A percentile compares a stretch with the other conserved stretches of the same genome.
These are phyloP conservation scores for Norana najaformis DNA, from an alignment of 2,888 invertebrate genomes.

Conservation along the genomic window DNA sequence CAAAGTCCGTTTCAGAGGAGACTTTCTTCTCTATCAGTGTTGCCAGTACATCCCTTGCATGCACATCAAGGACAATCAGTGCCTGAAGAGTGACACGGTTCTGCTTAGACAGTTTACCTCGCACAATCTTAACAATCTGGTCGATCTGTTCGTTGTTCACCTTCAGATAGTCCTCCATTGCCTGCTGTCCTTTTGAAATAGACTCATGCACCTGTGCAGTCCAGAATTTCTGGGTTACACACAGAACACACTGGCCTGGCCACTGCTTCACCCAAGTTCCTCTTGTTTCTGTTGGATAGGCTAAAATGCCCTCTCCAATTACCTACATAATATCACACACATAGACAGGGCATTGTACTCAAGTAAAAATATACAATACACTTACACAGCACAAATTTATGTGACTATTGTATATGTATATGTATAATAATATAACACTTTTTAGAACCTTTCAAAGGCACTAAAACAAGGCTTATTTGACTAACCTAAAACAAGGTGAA, in stretches of 20 bases:
- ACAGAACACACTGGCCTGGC: constrained; percentile 65
- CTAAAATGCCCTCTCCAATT: constrained; percentile 72
- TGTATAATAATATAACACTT: too few species aligned
- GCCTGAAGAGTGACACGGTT: constrained; percentile 63
- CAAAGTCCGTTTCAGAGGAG: constrained; percentile 62
- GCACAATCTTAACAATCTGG: constrained; percentile 75
- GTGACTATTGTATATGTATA: too few species aligned
- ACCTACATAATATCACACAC: constrained; percentile 51
- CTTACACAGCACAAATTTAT: background rate
- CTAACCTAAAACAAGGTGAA: too few species aligned
- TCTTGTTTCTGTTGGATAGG: constrained; percentile 69
- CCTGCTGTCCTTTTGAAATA: constrained; percentile 52
- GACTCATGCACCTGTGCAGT: constrained; percentile 61
- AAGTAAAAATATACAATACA: background rate
- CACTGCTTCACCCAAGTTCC: constrained; percentile 63
- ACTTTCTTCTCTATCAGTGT: constrained; percentile 55
- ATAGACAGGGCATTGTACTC: background rate
- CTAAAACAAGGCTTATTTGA: too few species aligned
- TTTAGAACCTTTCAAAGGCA: background rate
- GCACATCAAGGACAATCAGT: constrained; percentile 75
- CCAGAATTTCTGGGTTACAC: constrained; percentile 47
- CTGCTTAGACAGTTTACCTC: constrained; percentile 63
- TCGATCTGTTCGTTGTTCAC: constrained; percentile 77
- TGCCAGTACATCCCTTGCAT: constrained; percentile 62
- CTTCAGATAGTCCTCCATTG: constrained; percentile 70